Conservation (phyloP, 2,888 invertebrate genomes). For the Buathra laborator region DNA sequence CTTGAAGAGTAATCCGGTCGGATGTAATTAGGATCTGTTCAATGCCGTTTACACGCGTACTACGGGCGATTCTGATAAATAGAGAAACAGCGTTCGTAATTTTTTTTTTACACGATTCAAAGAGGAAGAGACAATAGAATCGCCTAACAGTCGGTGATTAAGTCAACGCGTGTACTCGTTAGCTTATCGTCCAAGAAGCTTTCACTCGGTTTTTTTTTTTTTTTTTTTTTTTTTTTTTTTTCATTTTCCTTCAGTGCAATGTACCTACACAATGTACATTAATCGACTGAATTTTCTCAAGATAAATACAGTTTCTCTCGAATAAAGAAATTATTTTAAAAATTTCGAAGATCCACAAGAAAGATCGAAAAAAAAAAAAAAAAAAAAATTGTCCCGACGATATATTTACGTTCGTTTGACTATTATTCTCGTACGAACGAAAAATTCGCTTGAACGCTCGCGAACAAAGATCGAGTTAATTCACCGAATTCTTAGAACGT, state of each 20-base stretch:
- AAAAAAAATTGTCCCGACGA: no score
- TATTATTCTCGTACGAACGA: no score
- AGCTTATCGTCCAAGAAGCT: constrained; percentile 45
- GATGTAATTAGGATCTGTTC: constrained; percentile 29
- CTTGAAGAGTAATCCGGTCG: constrained; percentile 32
- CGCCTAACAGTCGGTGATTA: neutral
- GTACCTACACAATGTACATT: neutral
- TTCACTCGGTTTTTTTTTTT: constrained; percentile 26
- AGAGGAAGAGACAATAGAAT: constrained; percentile 2
- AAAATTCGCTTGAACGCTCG: no score
- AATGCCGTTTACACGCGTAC: constrained; percentile 18
- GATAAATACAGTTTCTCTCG: no score
- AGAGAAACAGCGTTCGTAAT: neutral
- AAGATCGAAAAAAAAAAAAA: no score
- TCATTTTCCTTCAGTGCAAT: constrained; percentile 34
- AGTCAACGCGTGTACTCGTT: constrained; percentile 30
- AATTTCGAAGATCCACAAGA: no score
- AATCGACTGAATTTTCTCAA: no score
- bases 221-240: neutral
- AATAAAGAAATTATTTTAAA: no score
- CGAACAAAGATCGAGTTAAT: no score
- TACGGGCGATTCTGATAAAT: neutral
- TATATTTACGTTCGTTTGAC: no score
- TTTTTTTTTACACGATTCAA: neutral
- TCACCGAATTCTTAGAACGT: no score